Base-by-base conservation (phyloP, 2,797 vertebrate genomes). In the Pteropus rufus region DNA sequence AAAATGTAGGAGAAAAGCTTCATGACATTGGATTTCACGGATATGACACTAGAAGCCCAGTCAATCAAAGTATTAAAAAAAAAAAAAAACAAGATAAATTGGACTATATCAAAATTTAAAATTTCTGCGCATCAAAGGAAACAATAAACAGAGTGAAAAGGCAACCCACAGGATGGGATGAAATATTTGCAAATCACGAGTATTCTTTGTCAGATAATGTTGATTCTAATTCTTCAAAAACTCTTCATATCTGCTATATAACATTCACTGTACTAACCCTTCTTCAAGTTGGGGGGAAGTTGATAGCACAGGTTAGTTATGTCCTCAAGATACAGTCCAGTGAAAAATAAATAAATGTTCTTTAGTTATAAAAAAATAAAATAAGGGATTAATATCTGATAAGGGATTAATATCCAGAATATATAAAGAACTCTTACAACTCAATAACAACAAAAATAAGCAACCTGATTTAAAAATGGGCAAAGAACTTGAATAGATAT, bases 331-430 rank as follows among this genome's bases (percentile, higher is more conserved):
- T 93, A 95, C 93, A 24, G 81, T 98, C 98, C 97, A 97, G 97
- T 96, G 84, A 95, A 98, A 97, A 98, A 98, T 98, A 97, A 98
- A 98, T 97, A 98, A 91, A 79, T 97, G 97, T 97, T 97, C 96
- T 98, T 98, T 98, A 98, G 98, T 98, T 98, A 98, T 97, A 88
- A 49, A 49, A 49, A 49, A 46, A 49, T 49, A 49, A 49, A 49
- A 49, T 49, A 49, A 49, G 15, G 49, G 15, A 49, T 49, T 49
- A 46, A 41, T 49, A 62, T 82, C 34, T 76, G 46, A 56, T 54
- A 76, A 92, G 29, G 49, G 36, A 39, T 41, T 58, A 46, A 58
- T 12, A 65, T 67, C 41, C 23, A 75, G 3, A 56, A 67, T 41
- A 75, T 23, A 52, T 29, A 58, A 76, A 76, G 49, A 58, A 81